These are phyloP conservation scores for Psilopsiagon aymara DNA, from an alignment of 2,113 vertebrate species.

Conservation along the genomic window DNA sequence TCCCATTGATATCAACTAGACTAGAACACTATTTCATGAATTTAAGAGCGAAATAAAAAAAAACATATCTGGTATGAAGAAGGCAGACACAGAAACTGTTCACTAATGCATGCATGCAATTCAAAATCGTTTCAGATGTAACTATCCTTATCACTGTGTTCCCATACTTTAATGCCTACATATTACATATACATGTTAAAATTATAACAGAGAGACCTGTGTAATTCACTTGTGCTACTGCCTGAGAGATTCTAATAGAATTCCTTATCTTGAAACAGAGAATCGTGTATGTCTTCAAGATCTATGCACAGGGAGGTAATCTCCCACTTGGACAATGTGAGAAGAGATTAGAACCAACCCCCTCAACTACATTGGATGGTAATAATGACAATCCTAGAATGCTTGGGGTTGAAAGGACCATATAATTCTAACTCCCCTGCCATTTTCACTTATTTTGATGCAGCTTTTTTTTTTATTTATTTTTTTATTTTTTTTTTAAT, in stretches of 20 bases:
- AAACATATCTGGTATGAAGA: background rate
- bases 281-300: background rate
- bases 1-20: background rate
- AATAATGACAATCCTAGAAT: background rate
- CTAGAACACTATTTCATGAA: background rate
- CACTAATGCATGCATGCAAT: background rate
- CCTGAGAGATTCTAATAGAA: background rate
- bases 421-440: background rate
- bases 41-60: background rate
- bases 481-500: no score
- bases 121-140: background rate
- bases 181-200: background rate
- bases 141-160: background rate
- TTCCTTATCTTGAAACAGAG: background rate
- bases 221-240: background rate
- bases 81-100: background rate
- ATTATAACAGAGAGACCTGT: background rate
- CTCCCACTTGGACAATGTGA: background rate
- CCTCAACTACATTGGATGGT: rapidly evolving
- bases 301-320: background rate
- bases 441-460: background rate
- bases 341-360: background rate
- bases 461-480: background rate
- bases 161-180: background rate
- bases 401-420: background rate